Base-by-base conservation (phyloP, 1,140 invertebrate species). In the Drosophila tristis region DNA sequence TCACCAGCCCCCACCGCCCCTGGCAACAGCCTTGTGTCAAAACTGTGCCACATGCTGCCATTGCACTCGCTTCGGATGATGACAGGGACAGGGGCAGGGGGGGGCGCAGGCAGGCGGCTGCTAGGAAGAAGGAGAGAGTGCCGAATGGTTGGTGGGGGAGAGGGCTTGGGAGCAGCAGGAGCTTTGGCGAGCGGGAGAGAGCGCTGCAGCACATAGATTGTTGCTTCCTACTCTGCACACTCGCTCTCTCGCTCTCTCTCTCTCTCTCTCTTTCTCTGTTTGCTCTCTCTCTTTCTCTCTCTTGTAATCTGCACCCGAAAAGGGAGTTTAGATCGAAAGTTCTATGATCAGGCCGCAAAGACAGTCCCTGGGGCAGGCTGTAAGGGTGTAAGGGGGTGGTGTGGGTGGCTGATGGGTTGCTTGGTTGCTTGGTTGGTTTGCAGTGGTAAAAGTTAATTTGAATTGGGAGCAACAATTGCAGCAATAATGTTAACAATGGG, bases 401-500 rank as follows among this genome's bases (percentile, higher is more conserved):
- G 53, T 49, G 29, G 48, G 20, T 79, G 44, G 26, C 42, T 60
- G n/a, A n/a, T n/a, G n/a, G 58, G 59, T 16, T 58, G 23, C 1
- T 23, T 23, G 23, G 23, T 1, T 1, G 23, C 0, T 16, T 23
- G 54, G 20, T 20, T 70, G 65, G 31, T 0, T 9, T 45, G 39
- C 29, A 87, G 78, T 81, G 82, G 81, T 78, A 86, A 86, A 86
- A 81, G 78, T 81, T 64, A 75, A 80, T 78, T 80, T 67, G 62
- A 75, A 86, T 64, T 80, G 67, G 77, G 80, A 56, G 67, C 43
- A 74, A 31, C 55, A 59, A 43, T 20, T 31, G 29, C 43, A 45
- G 16, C 54, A 31, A 29, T 47, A 61, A 65, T 56, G 20, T 56
- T 26, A 56, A 68, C 67, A 73, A 73, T 73, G 70, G 68, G 73